Evolutionary conservation across 1,140 invertebrate genomes (phyloP).

Genomic region (Drosophila mauritiana): DNA sequence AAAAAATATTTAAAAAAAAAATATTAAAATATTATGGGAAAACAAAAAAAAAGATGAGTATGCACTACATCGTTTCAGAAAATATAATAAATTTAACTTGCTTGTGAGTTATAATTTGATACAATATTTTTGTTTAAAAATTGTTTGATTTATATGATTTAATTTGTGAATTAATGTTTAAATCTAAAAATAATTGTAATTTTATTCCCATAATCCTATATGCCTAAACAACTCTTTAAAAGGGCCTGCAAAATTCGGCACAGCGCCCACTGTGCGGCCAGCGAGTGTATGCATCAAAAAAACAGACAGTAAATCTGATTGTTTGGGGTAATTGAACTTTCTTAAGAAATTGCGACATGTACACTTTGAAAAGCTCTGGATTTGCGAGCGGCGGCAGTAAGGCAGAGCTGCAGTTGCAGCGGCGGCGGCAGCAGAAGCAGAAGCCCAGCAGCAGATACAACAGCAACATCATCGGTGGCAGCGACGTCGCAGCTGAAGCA

Average conservation of each 20-base stretch:
- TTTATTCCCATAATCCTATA: no score
- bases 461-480: conserved; percentile 42
- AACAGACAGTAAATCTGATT: conserved; percentile 85
- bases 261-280: conserved; percentile 34
- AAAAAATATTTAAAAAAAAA: not conserved
- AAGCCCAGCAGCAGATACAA: conserved; percentile 14
- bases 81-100: no score
- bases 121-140: no score
- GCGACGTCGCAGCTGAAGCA: conserved; percentile 17
- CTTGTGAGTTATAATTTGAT: no score
- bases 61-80: no score
- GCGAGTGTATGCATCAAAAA: conserved; percentile 81
- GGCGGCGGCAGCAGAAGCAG: conserved; percentile 17
- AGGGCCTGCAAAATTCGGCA: not conserved
- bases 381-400: conserved; percentile 75
- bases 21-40: not conserved
- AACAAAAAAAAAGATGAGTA: no score
- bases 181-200: no score
- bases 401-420: conserved; percentile 55
- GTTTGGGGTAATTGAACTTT: conserved; percentile 85
- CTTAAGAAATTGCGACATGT: conserved; percentile 85
- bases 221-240: no score
- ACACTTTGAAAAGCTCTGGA: conserved; percentile 85
- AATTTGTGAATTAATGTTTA: no score
- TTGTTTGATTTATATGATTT: no score